Evolutionary conservation across 2,888 invertebrate genomes (phyloP), one percentile per base, ranked within the genome.

Genomic region (Caenorhabditis auriculariae): DNA sequence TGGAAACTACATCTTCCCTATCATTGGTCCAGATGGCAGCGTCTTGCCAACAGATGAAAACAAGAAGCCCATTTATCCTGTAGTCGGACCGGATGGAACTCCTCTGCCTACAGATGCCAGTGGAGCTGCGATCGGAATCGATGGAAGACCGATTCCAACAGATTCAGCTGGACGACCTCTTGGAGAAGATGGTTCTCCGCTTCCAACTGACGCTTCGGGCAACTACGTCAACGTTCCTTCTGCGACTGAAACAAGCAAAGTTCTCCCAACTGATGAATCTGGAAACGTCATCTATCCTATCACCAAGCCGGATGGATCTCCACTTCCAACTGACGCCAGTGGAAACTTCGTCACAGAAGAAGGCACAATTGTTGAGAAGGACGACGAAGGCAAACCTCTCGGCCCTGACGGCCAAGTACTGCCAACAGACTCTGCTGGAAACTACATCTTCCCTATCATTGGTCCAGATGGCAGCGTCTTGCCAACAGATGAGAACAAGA

Each of bases 321-420:
- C 45, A 24, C 52, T 69, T 9, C 56, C 65, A 26, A 70, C 67
- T 17, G 68, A 68, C 49, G 21, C 66, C 39, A n/a, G n/a, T n/a
- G n/a, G n/a, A n/a, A n/a, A n/a, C n/a, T n/a, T n/a, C n/a, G n/a
- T n/a, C n/a, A n/a, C n/a, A n/a, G n/a, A n/a, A n/a, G n/a, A n/a
- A n/a, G n/a, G n/a, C n/a, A n/a, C n/a, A n/a, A n/a, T n/a, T n/a
- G n/a, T n/a, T n/a, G n/a, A n/a, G n/a, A n/a, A n/a, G n/a, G n/a
- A n/a, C n/a, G n/a, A n/a, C n/a, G n/a, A n/a, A n/a, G n/a, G n/a
- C n/a, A n/a, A n/a, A n/a, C n/a, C n/a, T n/a, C n/a, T n/a, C n/a
- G n/a, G n/a, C n/a, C n/a, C n/a, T n/a, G n/a, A n/a, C n/a, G n/a
- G n/a, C n/a, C n/a, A n/a, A n/a, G n/a, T n/a, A n/a, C n/a, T n/a